Conservation (phyloP, 2,888 invertebrate genomes). For the Vandiemenella viatica region DNA sequence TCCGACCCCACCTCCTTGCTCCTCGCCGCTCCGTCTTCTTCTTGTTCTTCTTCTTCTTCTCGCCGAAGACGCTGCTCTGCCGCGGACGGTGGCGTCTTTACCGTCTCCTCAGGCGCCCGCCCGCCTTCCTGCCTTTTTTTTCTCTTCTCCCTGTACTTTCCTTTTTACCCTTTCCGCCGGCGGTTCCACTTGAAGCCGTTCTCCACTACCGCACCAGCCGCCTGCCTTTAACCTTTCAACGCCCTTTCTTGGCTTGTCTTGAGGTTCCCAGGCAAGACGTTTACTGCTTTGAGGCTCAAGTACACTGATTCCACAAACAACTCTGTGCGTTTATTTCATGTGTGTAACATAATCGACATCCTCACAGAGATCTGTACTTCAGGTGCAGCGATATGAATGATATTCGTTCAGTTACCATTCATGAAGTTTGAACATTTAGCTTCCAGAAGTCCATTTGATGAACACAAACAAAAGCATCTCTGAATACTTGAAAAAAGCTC, state of each 20-base stretch:
- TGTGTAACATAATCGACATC: too few species aligned
- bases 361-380: too few species aligned
- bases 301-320: too few species aligned
- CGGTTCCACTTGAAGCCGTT: background rate
- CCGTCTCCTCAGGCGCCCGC: background rate
- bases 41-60: background rate
- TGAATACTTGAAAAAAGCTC: too few species aligned
- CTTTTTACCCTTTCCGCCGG: background rate
- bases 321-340: too few species aligned
- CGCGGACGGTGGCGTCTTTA: background rate
- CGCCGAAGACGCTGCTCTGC: background rate
- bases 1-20: background rate
- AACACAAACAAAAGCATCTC: too few species aligned
- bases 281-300: too few species aligned
- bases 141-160: background rate
- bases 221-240: constrained; percentile 8
- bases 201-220: background rate
- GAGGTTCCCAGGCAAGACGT: too few species aligned
- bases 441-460: too few species aligned
- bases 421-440: too few species aligned
- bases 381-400: too few species aligned
- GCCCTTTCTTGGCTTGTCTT: constrained; percentile 16
- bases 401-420: too few species aligned
- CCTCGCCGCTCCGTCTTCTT: background rate
- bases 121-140: background rate